Base-by-base conservation (phyloP, 2,888 invertebrate genomes). In the Aphodius sticticus region DNA sequence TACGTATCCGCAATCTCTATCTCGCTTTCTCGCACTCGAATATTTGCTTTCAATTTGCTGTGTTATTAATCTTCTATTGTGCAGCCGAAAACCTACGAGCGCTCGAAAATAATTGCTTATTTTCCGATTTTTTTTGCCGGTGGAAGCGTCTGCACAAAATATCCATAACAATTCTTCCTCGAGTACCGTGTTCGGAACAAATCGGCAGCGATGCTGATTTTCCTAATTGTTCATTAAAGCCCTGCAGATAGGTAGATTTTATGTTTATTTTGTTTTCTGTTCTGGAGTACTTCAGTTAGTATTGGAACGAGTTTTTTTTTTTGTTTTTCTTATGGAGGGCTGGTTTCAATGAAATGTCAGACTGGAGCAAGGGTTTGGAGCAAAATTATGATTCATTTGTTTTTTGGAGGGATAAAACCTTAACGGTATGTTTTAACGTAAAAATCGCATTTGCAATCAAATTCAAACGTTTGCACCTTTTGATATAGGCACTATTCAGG, bases 31-130 rank as follows among this genome's bases (percentile, higher is more conserved):
- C 36, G 9, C 15, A 74, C 74, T 37, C 9, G 74, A 37, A 74
- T 77, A 79, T 79, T 79, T 79, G 79, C 77, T 79, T 79, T 77
- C 79, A 79, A 79, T 79, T 79, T 79, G 69, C 72, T 69, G 76
- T 77, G 70, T 77, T 79, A 79, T 79, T 79, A 79, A 79, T 79
- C 76, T 77, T 37, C 77, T 77, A 79, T 79, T 76, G 77, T 76
- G 53, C 53, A 12, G 35, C 2, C 2, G 16, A 35, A 72, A 78
- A 36, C 37, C 38, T 72, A 72, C n/a, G 36, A n/a, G 37, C 74
- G 35, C 35, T 35, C 36, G 37, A 74, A 74, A 37, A 74, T 74
- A 74, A 74, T 74, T 74, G 74, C 74, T 74, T 74, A 74, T 74
- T 35, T 74, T 37, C 53, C 53, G 53, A 53, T 53, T 53, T 53